These are phyloP conservation scores for Saimiri boliviensis DNA, from an alignment of 2,113 vertebrate species.

Conservation along the genomic window DNA sequence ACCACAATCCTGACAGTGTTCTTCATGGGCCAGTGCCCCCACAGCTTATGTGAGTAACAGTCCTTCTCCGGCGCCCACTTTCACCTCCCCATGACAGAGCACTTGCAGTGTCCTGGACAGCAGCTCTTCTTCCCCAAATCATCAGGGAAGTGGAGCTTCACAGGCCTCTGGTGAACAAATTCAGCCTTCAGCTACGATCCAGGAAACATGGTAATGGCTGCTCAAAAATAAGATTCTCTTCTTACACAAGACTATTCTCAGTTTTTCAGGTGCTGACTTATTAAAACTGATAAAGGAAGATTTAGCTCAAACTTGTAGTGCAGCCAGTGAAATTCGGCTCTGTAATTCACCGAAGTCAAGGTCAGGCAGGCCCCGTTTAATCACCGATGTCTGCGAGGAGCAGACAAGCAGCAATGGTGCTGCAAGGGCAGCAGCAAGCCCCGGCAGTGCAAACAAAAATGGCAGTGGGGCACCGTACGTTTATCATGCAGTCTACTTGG, in stretches of 20 bases:
- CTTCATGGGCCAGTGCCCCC: slow-evolving; percentile 92
- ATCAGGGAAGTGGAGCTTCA: too few species aligned
- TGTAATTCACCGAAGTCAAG: slow-evolving; percentile 96
- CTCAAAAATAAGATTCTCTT: slow-evolving; percentile 94
- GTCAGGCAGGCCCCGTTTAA: slow-evolving; percentile 70
- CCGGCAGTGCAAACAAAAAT: too few species aligned
- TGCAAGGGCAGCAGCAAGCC: too few species aligned
- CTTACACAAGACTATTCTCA: slow-evolving; percentile 94
- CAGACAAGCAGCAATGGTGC: too few species aligned
- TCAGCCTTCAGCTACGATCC: slow-evolving; percentile 92
- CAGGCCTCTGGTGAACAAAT: slow-evolving; percentile 81
- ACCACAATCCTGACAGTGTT: slow-evolving; percentile 93
- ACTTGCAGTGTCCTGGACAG: slow-evolving; percentile 85
- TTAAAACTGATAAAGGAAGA: slow-evolving; percentile 95
- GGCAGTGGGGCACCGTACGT: slow-evolving; percentile 71
- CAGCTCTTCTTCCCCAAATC: too few species aligned
- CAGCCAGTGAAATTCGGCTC: slow-evolving; percentile 95
- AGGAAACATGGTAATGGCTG: slow-evolving; percentile 96
- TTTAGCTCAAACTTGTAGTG: slow-evolving; percentile 95
- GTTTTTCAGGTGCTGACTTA: slow-evolving; percentile 99
- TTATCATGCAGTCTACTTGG: slow-evolving; percentile 96
- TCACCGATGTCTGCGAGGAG: too few species aligned
- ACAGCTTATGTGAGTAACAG: slow-evolving; percentile 91
- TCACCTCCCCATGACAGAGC: slow-evolving; percentile 89
- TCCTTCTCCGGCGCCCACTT: slow-evolving; percentile 90